Base-by-base conservation (phyloP, 2,888 invertebrate genomes). In the Chromoteleia sp. region DNA sequence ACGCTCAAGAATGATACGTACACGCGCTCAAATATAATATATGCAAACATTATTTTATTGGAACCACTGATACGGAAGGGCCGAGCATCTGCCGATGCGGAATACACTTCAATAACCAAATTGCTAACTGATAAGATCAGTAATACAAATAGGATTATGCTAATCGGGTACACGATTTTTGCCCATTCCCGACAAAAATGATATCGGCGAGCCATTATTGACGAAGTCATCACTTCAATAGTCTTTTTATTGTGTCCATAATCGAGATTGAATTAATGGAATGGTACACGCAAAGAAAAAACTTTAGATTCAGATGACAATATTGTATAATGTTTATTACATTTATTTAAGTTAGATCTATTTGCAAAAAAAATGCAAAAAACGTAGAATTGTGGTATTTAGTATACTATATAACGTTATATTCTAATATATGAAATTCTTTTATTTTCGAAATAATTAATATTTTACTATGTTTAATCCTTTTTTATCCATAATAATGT, bases 41-140 rank as follows among this genome's bases (percentile, higher is more conserved):
- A 52, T 33, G 50, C 58, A 63, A 56, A 48, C 48, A 68, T 73
- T 73, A 78, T 79, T 73, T 73, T 79, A 73, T 73, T 79, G 59
- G 36, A 54, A 14, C 33, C 39, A 43, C 54, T 79, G 73, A 73
- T 67, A 68, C 30, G 73, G 39, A 79, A 73, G 21, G 61, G 15
- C 56, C 30, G 36, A 67, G 17, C 73, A 73, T 73, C 59, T 68
- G 67, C 19, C 25, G 36, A 56, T 21, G 58, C 45, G 58, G 71
- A 77, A 77, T 54, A 41, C 54, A 68, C 45, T 76, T 61, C 50
- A 50, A 68, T 76, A 52, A 61, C 54, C 36, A 45, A 33, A 76
- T 39, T 15, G 61, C 10, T 50, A 17, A 5, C 2, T 29, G 76
- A 70, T 70, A 77, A 52, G 61, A 61, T 68, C 68, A 68, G 52